Conservation (phyloP, 2,888 invertebrate genomes). For the Plebejus melissa region DNA sequence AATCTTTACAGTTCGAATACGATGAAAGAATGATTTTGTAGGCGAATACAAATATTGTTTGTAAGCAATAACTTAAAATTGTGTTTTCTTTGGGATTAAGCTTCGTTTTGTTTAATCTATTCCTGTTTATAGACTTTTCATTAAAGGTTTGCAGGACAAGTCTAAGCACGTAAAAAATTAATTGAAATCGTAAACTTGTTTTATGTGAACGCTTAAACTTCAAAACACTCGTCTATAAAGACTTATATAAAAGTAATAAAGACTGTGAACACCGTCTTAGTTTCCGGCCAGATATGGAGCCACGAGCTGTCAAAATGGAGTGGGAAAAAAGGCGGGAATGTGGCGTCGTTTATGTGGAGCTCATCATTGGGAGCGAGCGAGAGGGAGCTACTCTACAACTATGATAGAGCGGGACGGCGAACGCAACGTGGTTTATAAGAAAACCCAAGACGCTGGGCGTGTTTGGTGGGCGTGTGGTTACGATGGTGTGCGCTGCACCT, state of each 20-base stretch:
- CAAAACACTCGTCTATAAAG: neutral
- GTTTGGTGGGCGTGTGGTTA: constrained; percentile 72
- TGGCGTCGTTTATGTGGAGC: constrained; percentile 77
- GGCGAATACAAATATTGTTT: neutral
- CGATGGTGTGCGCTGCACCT: constrained; percentile 56
- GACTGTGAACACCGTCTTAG: constrained; percentile 71
- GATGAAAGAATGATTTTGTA: too few species aligned
- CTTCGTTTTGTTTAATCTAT: neutral
- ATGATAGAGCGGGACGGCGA: constrained; percentile 60
- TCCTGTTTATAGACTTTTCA: neutral
- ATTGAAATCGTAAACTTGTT: neutral
- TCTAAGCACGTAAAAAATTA: neutral
- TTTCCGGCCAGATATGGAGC: constrained; percentile 77
- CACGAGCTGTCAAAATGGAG: constrained; percentile 79
- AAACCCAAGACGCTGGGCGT: constrained; percentile 80
- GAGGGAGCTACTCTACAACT: constrained; percentile 42
- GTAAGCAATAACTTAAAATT: neutral
- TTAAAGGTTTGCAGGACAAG: neutral
- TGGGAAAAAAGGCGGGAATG: constrained; percentile 81
- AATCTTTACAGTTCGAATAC: too few species aligned
- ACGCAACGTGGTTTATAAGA: constrained; percentile 79
- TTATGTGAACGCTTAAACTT: neutral
- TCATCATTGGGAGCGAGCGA: constrained; percentile 73
- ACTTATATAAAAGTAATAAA: constrained; percentile 22
- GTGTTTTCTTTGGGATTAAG: neutral